Evolutionary conservation across 2,113 vertebrate genomes (phyloP).

Genomic region (Panthera uncia): DNA sequence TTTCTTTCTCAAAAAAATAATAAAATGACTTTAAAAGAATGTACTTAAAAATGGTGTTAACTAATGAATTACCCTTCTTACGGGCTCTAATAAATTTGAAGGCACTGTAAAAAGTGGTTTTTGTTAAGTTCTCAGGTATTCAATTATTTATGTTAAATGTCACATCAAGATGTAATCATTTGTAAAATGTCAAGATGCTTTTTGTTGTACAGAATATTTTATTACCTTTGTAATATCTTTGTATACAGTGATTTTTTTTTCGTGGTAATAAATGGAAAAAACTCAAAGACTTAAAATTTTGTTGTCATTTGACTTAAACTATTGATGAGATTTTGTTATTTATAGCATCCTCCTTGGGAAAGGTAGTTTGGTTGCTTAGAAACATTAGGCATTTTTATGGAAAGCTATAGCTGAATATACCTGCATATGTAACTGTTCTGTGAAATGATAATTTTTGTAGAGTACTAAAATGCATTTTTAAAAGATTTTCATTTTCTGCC

Average conservation of each 20-base stretch:
- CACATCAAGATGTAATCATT: neutral
- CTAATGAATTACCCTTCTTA: neutral
- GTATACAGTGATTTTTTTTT: slow-evolving; percentile 64
- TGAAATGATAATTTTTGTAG: slow-evolving; percentile 48
- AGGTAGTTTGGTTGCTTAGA: slow-evolving; percentile 44
- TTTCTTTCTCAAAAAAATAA: too few species aligned
- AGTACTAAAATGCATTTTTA: neutral
- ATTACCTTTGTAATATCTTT: slow-evolving; percentile 68
- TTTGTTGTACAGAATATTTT: slow-evolving; percentile 70
- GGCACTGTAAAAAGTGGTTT: neutral
- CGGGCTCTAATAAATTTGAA: slow-evolving; percentile 10
- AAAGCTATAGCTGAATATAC: neutral
- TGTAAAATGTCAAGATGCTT: slow-evolving; percentile 40
- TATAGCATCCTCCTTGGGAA: slow-evolving; percentile 2
- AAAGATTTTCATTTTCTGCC: slow-evolving; percentile 40
- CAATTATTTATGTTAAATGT: slow-evolving; percentile 59
- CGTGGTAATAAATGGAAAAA: slow-evolving; percentile 69
- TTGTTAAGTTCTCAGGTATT: slow-evolving; percentile 71
- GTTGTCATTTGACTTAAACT: slow-evolving; percentile 49
- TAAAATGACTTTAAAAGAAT: slow-evolving; percentile 15
- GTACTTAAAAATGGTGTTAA: neutral
- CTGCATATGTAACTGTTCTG: slow-evolving; percentile 45
- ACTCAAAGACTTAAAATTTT: slow-evolving; percentile 44
- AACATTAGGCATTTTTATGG: slow-evolving; percentile 15
- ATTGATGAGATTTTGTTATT: neutral